Conservation (phyloP, 2,888 invertebrate species). For the Calliopum simillimum region DNA sequence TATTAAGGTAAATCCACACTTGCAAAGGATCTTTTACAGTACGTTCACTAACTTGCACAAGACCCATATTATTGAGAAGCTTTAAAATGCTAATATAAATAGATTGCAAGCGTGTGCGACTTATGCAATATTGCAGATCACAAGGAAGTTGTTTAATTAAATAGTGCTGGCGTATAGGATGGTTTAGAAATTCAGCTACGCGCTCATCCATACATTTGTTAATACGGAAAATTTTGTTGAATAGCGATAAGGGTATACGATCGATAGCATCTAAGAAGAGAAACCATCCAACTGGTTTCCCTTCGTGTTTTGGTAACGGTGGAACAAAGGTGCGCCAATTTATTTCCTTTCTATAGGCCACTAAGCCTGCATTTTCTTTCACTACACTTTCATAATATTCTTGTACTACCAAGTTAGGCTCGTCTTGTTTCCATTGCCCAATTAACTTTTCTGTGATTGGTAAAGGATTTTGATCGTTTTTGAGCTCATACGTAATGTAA, state of each 20-base stretch:
- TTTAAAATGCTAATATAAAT: constrained; percentile 67
- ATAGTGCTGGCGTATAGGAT: constrained; percentile 76
- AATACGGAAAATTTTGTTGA: constrained; percentile 75
- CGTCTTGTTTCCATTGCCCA: constrained; percentile 56
- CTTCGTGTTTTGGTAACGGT: constrained; percentile 72
- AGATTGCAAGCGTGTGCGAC: constrained; percentile 53
- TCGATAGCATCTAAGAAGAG: constrained; percentile 77
- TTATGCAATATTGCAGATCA: constrained; percentile 54
- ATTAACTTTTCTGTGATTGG: constrained; percentile 51
- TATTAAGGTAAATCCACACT: constrained; percentile 79
- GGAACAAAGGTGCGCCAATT: constrained; percentile 81
- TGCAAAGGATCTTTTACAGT: constrained; percentile 72
- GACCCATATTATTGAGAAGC: constrained; percentile 75
- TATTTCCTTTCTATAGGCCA: constrained; percentile 66
- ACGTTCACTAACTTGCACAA: constrained; percentile 76
- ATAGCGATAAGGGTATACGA: constrained; percentile 78
- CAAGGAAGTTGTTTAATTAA: constrained; percentile 73
- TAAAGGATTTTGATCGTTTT: constrained; percentile 58
- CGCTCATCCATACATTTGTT: constrained; percentile 70
- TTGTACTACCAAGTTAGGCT: constrained; percentile 60
- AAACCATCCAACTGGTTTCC: constrained; percentile 76
- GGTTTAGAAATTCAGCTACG: constrained; percentile 71
- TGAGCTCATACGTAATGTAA: constrained; percentile 75
- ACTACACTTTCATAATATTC: constrained; percentile 68
- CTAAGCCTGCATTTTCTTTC: constrained; percentile 63